phyloP scores from a whole-genome alignment of 1,140 invertebrate species.

The Drosophila orena region DNA sequence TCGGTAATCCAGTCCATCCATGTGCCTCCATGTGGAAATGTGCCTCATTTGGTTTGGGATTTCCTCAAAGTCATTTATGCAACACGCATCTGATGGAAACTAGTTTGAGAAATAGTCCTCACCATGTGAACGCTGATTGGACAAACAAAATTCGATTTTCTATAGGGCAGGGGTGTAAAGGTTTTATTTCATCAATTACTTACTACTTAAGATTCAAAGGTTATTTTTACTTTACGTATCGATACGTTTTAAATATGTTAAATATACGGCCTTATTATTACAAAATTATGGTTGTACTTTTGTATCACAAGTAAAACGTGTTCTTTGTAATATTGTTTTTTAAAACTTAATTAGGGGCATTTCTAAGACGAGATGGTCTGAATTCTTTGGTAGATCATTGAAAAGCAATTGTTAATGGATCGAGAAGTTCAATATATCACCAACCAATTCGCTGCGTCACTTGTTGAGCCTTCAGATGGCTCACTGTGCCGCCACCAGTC shows the following conservation, averaged over 20 bases:
- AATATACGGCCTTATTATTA: too few relatives aligned
- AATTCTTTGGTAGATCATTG: too few relatives aligned
- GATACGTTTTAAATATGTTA: too few relatives aligned
- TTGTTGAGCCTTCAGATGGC: slow-evolving; percentile 40
- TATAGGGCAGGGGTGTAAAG: background rate
- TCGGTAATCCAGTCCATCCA: slow-evolving; percentile 3
- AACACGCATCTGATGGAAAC: slow-evolving; percentile 32
- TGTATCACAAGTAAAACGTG: too few relatives aligned
- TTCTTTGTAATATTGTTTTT: too few relatives aligned
- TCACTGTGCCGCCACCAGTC: slow-evolving; percentile 29
- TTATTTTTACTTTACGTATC: too few relatives aligned
- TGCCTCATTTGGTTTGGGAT: slow-evolving; percentile 41
- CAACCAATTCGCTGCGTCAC: slow-evolving; percentile 19
- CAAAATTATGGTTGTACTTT: too few relatives aligned
- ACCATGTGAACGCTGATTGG: background rate
- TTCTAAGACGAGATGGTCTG: too few relatives aligned
- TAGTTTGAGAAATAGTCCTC: slow-evolving; percentile 11
- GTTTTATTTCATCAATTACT: too few relatives aligned
- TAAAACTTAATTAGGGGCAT: too few relatives aligned
- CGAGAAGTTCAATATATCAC: slow-evolving; percentile 6
- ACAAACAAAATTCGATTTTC: background rate
- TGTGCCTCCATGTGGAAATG: slow-evolving; percentile 30
- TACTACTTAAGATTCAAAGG: too few relatives aligned
- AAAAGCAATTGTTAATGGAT: background rate
- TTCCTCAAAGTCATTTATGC: slow-evolving; percentile 28